Evolutionary conservation across 2,797 vertebrate genomes (phyloP).

Genomic region (Mallotus villosus): DNA sequence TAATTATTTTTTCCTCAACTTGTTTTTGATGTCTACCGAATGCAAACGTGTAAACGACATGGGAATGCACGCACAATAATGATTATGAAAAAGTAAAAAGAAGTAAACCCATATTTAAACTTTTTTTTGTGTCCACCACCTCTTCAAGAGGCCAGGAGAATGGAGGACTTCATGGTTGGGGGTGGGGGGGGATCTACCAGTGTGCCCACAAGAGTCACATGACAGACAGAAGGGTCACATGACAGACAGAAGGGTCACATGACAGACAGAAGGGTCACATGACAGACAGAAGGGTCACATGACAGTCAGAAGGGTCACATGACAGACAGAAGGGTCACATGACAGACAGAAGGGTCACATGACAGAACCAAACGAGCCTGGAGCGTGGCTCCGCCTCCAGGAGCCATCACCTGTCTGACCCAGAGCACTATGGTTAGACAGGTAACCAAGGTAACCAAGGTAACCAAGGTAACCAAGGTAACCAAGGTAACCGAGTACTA

Average conservation of each 20-base stretch:
- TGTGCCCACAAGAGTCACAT: conserved; percentile 69
- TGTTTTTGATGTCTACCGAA: conserved; percentile 71
- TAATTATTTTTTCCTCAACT: conserved; percentile 62
- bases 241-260: conserved; percentile 56
- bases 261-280: conserved; percentile 57
- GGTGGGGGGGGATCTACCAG: conserved; percentile 64
- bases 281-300: no score
- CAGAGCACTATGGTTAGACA: conserved; percentile 73
- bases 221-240: conserved; percentile 57
- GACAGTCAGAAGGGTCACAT: no score
- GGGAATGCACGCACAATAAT: conserved; percentile 71
- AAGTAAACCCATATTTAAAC: conserved; percentile 72
- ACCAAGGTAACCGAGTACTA: no score
- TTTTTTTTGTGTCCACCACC: conserved; percentile 76
- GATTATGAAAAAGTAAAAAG: conserved; percentile 49
- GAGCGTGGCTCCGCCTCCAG: conserved; percentile 71
- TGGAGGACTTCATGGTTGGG: conserved; percentile 64
- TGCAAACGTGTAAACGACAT: conserved; percentile 71
- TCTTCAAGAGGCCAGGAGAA: conserved; percentile 86
- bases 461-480: no score
- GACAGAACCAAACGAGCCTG: conserved; percentile 68
- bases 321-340: conserved; percentile 60
- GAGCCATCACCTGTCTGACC: conserved; percentile 81
- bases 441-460: no score
- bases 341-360: no score